These are phyloP conservation scores for Pseudomyrmex concolor DNA, from an alignment of 1,140 invertebrate genomes.

Conservation along the genomic window DNA sequence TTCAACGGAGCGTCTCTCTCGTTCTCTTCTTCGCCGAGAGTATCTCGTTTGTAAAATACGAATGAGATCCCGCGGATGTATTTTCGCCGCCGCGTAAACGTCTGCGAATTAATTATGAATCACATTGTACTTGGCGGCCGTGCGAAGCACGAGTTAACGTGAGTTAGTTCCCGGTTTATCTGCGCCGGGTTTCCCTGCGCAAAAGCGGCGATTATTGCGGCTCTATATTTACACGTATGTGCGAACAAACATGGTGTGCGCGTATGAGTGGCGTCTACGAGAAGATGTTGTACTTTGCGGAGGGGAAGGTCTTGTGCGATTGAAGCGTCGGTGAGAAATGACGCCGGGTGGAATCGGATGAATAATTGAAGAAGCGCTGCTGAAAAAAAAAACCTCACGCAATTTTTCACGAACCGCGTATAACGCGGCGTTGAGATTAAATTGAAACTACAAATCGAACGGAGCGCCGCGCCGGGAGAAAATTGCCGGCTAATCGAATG, in stretches of 20 bases:
- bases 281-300: too few relatives aligned
- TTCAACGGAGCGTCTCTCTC: conserved; percentile 19
- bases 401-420: too few relatives aligned
- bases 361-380: too few relatives aligned
- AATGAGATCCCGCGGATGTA: background rate
- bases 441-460: too few relatives aligned
- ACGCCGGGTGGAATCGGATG: too few relatives aligned
- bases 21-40: too few relatives aligned
- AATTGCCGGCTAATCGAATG: background rate
- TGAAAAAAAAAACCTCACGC: too few relatives aligned
- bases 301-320: too few relatives aligned
- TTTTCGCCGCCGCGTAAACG: conserved; percentile 30
- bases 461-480: too few relatives aligned
- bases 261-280: background rate
- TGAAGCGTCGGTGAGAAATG: too few relatives aligned
- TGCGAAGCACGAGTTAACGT: conserved; percentile 40
- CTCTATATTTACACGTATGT: conserved; percentile 48
- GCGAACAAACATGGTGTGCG: conserved; percentile 3
- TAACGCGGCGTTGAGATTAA: too few relatives aligned
- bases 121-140: conserved; percentile 44
- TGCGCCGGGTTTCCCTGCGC: conserved; percentile 20
- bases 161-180: conserved; percentile 51
- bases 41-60: background rate
- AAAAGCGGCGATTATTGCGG: conserved; percentile 33
- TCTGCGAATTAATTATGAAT: conserved; percentile 56